Evolutionary conservation across 2,888 invertebrate species (phyloP).

Genomic region (Torymus auratus): DNA sequence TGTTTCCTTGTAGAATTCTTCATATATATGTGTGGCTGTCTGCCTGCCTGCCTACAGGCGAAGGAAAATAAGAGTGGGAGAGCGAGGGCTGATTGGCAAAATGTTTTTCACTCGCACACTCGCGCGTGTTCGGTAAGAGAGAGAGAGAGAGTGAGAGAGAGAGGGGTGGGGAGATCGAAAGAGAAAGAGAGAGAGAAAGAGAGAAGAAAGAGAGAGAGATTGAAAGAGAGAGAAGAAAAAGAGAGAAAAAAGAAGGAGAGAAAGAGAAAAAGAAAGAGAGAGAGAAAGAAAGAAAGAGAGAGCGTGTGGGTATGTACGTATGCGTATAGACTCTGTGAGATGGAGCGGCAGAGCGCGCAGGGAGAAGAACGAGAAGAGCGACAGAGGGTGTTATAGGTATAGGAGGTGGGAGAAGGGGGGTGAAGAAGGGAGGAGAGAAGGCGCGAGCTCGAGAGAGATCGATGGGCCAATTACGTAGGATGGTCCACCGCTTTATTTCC

Average conservation of each 20-base stretch:
- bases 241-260: conserved; percentile 12
- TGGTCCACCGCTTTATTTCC: conserved; percentile 52
- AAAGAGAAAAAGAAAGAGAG: conserved; percentile 1
- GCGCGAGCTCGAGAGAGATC: conserved; percentile 29
- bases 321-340: too few species aligned
- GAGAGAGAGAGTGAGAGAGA: conserved; percentile 19
- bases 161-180: too few species aligned
- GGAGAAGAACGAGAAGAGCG: too few species aligned
- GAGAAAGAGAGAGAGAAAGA: conserved; percentile 11
- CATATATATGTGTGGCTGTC: too few species aligned
- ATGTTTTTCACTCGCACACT: conserved; percentile 16
- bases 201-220: too few species aligned
- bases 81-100: conserved; percentile 35
- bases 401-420: neutral
- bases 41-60: too few species aligned
- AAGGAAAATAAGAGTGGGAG: conserved; percentile 8
- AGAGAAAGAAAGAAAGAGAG: too few species aligned
- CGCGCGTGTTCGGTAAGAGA: neutral
- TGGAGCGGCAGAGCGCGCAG: too few species aligned
- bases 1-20: too few species aligned
- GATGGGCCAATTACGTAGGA: conserved; percentile 54
- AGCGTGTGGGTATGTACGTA: too few species aligned
- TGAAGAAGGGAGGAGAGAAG: conserved; percentile 1
- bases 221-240: neutral
- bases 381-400: too few species aligned